Conservation (phyloP, 2,888 invertebrate species). For the Dryobotodes eremita region DNA sequence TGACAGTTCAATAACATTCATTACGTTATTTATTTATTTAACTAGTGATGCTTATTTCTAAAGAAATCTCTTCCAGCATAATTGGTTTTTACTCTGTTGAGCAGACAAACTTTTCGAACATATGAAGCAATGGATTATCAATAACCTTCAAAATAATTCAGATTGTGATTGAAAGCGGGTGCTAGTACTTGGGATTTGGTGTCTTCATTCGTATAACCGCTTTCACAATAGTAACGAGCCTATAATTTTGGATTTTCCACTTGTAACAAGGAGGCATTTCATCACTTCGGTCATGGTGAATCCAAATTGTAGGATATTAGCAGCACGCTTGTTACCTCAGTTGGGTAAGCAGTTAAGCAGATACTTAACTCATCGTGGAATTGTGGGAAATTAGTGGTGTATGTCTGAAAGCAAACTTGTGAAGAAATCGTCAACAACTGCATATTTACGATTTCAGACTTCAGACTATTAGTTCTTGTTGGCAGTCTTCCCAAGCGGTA, state of each 20-base stretch:
- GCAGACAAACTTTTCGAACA: too few relatives aligned
- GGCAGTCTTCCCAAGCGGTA: background rate
- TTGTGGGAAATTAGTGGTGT: slow-evolving; percentile 12
- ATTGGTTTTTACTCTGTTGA: too few relatives aligned
- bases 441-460: background rate
- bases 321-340: slow-evolving; percentile 38
- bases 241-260: slow-evolving; percentile 18
- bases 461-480: background rate
- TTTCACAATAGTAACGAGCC: background rate
- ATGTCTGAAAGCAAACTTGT: background rate
- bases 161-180: too few relatives aligned
- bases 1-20: too few relatives aligned
- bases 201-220: background rate
- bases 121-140: too few relatives aligned
- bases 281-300: slow-evolving; percentile 31
- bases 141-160: too few relatives aligned
- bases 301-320: slow-evolving; percentile 48
- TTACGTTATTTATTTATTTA: too few relatives aligned
- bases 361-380: slow-evolving; percentile 12
- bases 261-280: slow-evolving; percentile 4
- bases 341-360: slow-evolving; percentile 39
- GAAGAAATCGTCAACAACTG: background rate
- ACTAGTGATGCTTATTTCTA: too few relatives aligned
- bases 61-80: too few relatives aligned
- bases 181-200: background rate